Evolutionary conservation across 2,888 invertebrate genomes (phyloP).

Genomic region (Limenitis camilla): DNA sequence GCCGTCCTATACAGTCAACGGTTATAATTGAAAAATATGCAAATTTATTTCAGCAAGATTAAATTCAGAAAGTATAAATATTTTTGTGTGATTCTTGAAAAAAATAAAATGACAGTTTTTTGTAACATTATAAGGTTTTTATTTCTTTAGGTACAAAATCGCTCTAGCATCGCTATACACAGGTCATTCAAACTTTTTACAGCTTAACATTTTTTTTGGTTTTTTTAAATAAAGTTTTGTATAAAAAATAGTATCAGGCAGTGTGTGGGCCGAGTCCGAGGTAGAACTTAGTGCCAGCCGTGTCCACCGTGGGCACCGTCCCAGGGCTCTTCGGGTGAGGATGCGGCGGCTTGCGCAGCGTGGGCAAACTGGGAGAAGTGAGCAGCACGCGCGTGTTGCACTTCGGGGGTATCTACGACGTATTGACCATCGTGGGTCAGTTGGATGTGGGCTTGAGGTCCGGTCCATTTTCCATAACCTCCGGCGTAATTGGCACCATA

Average conservation of each 20-base stretch:
- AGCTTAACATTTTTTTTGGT: constrained; percentile 56
- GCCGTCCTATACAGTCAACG: too few relatives aligned
- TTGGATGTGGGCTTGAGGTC: constrained; percentile 67
- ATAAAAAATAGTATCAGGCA: constrained; percentile 58
- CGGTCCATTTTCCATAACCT: constrained; percentile 66
- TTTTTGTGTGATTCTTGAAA: constrained; percentile 24
- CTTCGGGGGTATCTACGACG: constrained; percentile 69
- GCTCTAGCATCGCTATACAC: constrained; percentile 64
- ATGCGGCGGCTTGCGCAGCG: constrained; percentile 64
- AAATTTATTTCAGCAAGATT: too few relatives aligned
- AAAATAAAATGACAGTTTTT: constrained; percentile 7
- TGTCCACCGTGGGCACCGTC: constrained; percentile 40
- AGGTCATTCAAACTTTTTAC: constrained; percentile 66
- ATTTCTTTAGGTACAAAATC: constrained; percentile 56
- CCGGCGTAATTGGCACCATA: constrained; percentile 37
- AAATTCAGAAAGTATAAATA: too few relatives aligned
- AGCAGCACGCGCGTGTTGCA: constrained; percentile 64
- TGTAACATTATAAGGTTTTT: constrained; percentile 56
- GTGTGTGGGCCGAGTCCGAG: constrained; percentile 46
- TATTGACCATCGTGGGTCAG: constrained; percentile 69
- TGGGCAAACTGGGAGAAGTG: constrained; percentile 61
- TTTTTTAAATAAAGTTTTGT: constrained; percentile 61
- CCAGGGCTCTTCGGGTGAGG: constrained; percentile 65
- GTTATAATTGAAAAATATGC: too few relatives aligned
- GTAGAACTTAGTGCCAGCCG: constrained; percentile 63